phyloP scores from a whole-genome alignment of 2,797 vertebrate species.

The Thamnophis elegans region DNA sequence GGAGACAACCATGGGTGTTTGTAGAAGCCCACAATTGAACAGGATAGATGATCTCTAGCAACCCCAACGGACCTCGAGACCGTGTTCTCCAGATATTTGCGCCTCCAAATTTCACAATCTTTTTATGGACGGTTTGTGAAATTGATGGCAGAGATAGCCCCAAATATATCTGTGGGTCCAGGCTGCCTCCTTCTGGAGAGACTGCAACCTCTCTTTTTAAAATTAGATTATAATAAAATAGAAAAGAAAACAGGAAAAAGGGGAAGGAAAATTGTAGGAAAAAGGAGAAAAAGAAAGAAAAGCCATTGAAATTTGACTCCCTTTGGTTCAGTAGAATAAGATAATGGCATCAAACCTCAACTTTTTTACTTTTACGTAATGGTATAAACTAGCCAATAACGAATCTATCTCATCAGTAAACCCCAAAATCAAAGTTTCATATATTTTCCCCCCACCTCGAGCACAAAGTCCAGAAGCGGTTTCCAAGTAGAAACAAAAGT shows the following conservation, averaged over 20 bases:
- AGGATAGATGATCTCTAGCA: background rate
- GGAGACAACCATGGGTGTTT: background rate
- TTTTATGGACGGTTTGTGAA: background rate
- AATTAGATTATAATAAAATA: background rate
- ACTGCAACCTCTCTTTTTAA: background rate
- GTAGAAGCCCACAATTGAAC: background rate
- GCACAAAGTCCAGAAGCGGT: no score
- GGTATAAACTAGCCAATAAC: background rate
- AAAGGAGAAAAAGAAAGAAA: background rate
- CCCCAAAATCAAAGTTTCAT: background rate
- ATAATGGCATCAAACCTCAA: background rate
- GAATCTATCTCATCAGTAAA: background rate
- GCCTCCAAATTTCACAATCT: background rate
- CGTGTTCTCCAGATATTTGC: background rate
- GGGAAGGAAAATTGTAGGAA: background rate
- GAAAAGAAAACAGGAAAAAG: background rate
- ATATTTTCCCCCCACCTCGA: background rate
- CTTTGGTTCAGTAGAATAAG: background rate
- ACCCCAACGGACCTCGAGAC: background rate
- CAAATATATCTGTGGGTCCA: background rate
- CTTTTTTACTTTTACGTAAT: background rate
- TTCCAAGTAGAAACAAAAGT: no score
- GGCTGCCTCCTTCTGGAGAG: background rate
- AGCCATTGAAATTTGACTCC: background rate
- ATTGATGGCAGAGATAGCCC: background rate